Base-by-base conservation (phyloP, 1,140 invertebrate genomes). In the Brachionus calyciflorus region DNA sequence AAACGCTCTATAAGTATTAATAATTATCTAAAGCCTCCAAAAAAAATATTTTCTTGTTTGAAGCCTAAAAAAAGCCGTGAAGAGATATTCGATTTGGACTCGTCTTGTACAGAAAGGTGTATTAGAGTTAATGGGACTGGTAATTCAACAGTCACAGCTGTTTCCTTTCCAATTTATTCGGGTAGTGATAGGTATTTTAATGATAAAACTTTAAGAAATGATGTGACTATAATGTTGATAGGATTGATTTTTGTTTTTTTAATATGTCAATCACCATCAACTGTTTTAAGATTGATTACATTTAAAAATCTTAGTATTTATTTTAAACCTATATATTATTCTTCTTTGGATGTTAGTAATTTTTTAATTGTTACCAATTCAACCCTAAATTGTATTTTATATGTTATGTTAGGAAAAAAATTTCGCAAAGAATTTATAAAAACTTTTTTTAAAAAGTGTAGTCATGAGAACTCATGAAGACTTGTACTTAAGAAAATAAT, bases 301-400 rank as follows among this genome's bases (percentile, higher is more conserved):
- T 76, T 57, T 21, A 76, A 48, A 37, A 55, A 76, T 76, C 44
- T 60, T 6, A 21, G 30, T 28, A 73, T 73, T 24, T 51, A 49
- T 51, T 73, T 73, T 19, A 21, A 73, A 19, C 69, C 69, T 3
- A 51, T 73, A 21, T 73, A 73, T 73, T 73, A 73, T 55, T 73
- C 69, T 3, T 73, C 69, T 1, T 21, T 73, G 17, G 69, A 73
- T 33, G 69, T 73, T 4, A 73, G 69, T 26, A 73, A 73, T 41
- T 73, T 73, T 51, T 33, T 73, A 19, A 73, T 73, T 17, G 69
- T 73, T n/a, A 73, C 69, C 12, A 73, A 73, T 51, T 73, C 69
- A 14, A 73, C 69, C 19, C 26, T 73, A 33, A 73, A 73, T 41
- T 73, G 69, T 55, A 30, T 73, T 21, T 24, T 73, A 33, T 73